Percentiles rank a stretch among this genome's conserved stretches.
Evolutionary conservation across 1,140 invertebrate species (phyloP).

Genomic region (Zaprionus inermis): DNA sequence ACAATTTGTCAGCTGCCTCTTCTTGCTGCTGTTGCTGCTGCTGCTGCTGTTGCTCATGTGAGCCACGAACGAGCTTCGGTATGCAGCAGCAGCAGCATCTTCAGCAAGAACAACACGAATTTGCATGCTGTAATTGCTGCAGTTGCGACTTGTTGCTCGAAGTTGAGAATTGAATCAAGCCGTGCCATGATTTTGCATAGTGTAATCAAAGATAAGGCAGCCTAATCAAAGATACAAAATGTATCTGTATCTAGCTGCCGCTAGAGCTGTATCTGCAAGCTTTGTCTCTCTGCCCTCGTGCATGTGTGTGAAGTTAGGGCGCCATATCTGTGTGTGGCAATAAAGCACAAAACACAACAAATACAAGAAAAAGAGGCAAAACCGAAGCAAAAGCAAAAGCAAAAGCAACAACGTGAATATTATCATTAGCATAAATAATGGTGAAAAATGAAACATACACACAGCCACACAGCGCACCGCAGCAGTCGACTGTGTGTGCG

Average conservation of each 20-base stretch:
- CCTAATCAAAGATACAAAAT: constrained; percentile 17
- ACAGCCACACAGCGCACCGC: constrained; percentile 38
- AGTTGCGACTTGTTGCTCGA: not conserved
- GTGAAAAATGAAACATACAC: constrained; percentile 67
- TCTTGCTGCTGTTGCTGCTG: constrained; percentile 26
- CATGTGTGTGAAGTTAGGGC: constrained; percentile 6
- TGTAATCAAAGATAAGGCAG: not conserved
- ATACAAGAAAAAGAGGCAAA: constrained; percentile 31
- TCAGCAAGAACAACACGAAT: not conserved
- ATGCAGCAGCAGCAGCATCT: not conserved
- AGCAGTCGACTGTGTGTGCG: not conserved
- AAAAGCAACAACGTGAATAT: constrained; percentile 54
- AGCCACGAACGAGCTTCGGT: not conserved
- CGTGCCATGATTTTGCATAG: constrained; percentile 33
- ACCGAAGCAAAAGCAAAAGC: constrained; percentile 44
- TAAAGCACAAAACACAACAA: constrained; percentile 21
- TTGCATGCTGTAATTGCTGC: constrained; percentile 5
- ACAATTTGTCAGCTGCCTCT: constrained; percentile 59
- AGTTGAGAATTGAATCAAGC: constrained; percentile 12
- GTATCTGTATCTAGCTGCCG: not conserved
- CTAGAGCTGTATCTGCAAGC: constrained; percentile 1
- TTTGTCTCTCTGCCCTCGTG: not conserved
- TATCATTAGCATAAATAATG: constrained; percentile 82
- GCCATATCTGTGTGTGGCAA: constrained; percentile 34
- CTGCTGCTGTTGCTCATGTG: constrained; percentile 22